Evolutionary conservation across 2,797 vertebrate genomes (phyloP).

Genomic region (Rousettus madagascariensis): DNA sequence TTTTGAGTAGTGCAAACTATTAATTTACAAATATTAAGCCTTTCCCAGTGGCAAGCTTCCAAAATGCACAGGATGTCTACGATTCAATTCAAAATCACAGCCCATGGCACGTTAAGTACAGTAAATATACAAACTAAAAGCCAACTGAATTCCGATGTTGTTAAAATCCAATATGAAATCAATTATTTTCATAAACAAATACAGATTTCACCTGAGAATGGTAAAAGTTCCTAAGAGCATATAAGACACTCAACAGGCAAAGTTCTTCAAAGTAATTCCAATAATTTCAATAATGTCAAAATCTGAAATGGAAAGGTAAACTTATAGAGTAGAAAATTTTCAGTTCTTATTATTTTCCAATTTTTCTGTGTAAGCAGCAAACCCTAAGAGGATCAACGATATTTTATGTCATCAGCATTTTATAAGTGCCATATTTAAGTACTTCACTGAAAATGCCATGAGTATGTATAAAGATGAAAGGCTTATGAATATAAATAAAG

Average conservation of each 20-base stretch:
- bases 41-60: conserved; percentile 73
- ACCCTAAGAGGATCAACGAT: conserved; percentile 88
- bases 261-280: conserved; percentile 80
- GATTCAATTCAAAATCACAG: conserved; percentile 77
- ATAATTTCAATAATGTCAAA: conserved; percentile 82
- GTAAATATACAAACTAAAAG: conserved; percentile 74
- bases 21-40: conserved; percentile 78
- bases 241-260: conserved; percentile 79
- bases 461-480: conserved; percentile 89
- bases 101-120: conserved; percentile 68
- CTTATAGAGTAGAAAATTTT: conserved; percentile 83
- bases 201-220: conserved; percentile 68
- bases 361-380: conserved; percentile 87
- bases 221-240: conserved; percentile 77
- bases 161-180: conserved; percentile 74
- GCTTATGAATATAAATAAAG: conserved; percentile 91
- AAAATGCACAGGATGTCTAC: conserved; percentile 78
- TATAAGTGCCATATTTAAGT: conserved; percentile 88
- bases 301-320: conserved; percentile 82
- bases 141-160: conserved; percentile 69
- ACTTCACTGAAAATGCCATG: conserved; percentile 88
- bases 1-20: conserved; percentile 72
- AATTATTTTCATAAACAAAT: conserved; percentile 75
- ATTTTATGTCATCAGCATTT: conserved; percentile 90
- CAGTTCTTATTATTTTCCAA: conserved; percentile 86